Percentiles rank a stretch among this genome's conserved stretches.
These are phyloP conservation scores for Margaritifera margaritifera DNA, from an alignment of 2,888 invertebrate species.

Conservation along the genomic window DNA sequence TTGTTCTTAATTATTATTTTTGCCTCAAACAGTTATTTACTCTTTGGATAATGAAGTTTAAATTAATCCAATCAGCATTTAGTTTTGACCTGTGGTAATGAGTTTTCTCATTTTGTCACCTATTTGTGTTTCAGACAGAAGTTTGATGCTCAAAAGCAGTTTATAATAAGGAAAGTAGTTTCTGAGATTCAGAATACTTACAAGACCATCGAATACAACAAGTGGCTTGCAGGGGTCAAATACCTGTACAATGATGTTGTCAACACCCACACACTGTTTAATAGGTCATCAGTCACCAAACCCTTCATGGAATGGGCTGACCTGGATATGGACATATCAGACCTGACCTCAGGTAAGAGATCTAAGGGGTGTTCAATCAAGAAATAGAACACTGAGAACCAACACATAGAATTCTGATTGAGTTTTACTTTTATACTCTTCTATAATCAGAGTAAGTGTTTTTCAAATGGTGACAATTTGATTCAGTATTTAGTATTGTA, in stretches of 20 bases:
- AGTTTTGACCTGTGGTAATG: too few relatives aligned
- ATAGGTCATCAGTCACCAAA: constrained; percentile 45
- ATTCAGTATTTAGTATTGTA: too few relatives aligned
- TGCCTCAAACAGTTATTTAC: too few relatives aligned
- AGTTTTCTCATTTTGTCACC: neutral
- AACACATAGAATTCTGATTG: too few relatives aligned
- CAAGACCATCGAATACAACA: constrained; percentile 59
- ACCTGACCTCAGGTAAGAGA: constrained; percentile 61
- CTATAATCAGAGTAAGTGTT: too few relatives aligned
- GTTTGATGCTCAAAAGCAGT: constrained; percentile 58
- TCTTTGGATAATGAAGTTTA: too few relatives aligned
- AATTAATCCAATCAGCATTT: too few relatives aligned
- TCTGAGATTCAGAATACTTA: constrained; percentile 63
- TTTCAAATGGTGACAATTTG: too few relatives aligned
- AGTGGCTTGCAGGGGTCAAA: constrained; percentile 65
- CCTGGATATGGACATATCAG: constrained; percentile 60
- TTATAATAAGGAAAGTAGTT: constrained; percentile 57
- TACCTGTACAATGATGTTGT: constrained; percentile 57
- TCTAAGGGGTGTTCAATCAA: too few relatives aligned
- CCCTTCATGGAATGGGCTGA: constrained; percentile 68
- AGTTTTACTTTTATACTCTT: too few relatives aligned
- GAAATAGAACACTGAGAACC: too few relatives aligned
- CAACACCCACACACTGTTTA: constrained; percentile 44
- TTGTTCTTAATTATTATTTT: too few relatives aligned
- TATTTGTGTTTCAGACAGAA: constrained; percentile 50